Base-by-base conservation (phyloP, 2,888 invertebrate genomes). In the Agrilus cyanescens region DNA sequence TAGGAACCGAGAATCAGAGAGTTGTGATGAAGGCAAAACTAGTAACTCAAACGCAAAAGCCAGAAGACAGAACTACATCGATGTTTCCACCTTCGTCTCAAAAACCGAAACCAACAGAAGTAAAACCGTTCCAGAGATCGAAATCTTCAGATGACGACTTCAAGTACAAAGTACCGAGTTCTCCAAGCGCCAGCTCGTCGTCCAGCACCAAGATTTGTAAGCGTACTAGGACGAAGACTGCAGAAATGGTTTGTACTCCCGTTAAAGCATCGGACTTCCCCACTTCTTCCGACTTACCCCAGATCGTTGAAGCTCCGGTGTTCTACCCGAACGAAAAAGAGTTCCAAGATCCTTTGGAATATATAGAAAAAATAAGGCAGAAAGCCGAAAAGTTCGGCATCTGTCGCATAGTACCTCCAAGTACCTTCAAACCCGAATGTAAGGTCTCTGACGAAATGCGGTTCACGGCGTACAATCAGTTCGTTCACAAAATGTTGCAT, bases 401-500 rank as follows among this genome's bases (percentile, higher is more conserved):
- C 45, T 94, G 93, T 59, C 78, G 85, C 50, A 85, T 95, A 18
- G 80, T 91, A 15, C 87, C 93, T 3, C 94, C 94, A 0, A 60
- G 72, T 1, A 77, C 71, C 45, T 90, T 89, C 57, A 79, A 80
- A 56, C 84, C 87, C 2, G 83, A 86, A 49, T 91, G 90, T 57
- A 78, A 81, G 52, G 77, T 90, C 0, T 76, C 81, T 10, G 90
- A 93, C 49, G 85, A 87, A 46, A 82, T 88, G 74, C 68, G 87
- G 4, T 94, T 95, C 57, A 83, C 82, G 0, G 86, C 87, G 0
- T 83, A 85, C 49, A 88, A 91, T 65, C 95, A 95, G 59, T 90
- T 91, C 56, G 80, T 94, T 2, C 83, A 90, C 54, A 85, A 88
- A 49, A 80, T 94, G 77, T 73, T 83, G 53, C 78, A 81, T 53